Conservation (phyloP, 2,888 invertebrate species). For the Pterostichus niger region DNA sequence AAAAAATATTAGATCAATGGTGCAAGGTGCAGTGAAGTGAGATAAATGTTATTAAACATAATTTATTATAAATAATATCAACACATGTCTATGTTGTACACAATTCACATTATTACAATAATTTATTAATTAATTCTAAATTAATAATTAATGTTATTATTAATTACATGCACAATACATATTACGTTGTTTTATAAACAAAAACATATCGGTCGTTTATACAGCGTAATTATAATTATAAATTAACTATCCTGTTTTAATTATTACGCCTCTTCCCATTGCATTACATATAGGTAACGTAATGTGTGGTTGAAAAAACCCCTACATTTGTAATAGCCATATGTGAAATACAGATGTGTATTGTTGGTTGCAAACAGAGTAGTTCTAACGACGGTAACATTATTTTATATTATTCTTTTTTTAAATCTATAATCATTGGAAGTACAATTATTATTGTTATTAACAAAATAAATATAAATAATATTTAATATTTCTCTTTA, state of each 20-base stretch:
- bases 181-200: conserved; percentile 24
- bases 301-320: conserved; percentile 8
- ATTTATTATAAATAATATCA: neutral
- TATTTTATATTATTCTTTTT: no score
- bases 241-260: conserved; percentile 32
- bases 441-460: no score
- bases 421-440: no score
- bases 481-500: no score
- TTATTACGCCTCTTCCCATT: neutral
- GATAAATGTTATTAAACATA: neutral
- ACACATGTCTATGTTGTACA: no score
- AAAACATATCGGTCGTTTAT: conserved; percentile 21
- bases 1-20: no score
- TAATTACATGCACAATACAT: conserved; percentile 23
- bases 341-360: neutral
- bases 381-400: neutral
- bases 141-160: conserved; percentile 10
- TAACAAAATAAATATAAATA: no score
- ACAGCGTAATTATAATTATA: conserved; percentile 29
- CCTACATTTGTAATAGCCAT: conserved; percentile 3
- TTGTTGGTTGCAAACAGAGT: neutral
- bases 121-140: conserved; percentile 37
- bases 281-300: neutral
- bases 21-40: neutral
- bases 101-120: conserved; percentile 11